These are phyloP conservation scores for Erinaceus europaeus DNA, from an alignment of 2,113 vertebrate species.

Conservation along the genomic window DNA sequence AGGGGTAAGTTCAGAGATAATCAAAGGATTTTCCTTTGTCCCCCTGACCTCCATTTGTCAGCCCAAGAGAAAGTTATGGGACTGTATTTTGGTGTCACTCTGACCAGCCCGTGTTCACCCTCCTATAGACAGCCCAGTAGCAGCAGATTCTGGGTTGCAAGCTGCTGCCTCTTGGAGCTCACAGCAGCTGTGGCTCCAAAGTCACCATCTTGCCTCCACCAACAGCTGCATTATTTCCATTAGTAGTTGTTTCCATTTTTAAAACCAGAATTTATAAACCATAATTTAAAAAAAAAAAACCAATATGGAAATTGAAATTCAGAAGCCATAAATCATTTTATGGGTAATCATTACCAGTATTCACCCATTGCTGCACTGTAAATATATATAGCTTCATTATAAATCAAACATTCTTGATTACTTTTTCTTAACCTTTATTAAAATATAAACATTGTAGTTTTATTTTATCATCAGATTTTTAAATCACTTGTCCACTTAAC, in stretches of 20 bases:
- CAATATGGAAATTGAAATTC: constrained; percentile 8
- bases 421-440: constrained; percentile 41
- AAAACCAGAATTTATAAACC: constrained; percentile 31
- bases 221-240: constrained; percentile 10
- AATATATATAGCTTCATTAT: constrained; percentile 51
- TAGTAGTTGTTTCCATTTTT: background rate
- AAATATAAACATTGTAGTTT: background rate
- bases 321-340: constrained; percentile 31
- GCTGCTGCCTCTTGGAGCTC: too few relatives aligned
- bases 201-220: background rate
- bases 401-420: background rate
- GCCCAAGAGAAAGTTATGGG: too few relatives aligned
- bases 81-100: too few relatives aligned
- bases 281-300: constrained; percentile 8
- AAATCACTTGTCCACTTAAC: background rate
- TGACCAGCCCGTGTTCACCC: too few relatives aligned
- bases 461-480: background rate
- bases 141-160: too few relatives aligned
- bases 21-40: too few relatives aligned
- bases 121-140: too few relatives aligned
- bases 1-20: too few relatives aligned
- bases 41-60: too few relatives aligned
- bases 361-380: constrained; percentile 39
- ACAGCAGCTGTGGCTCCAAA: too few relatives aligned
- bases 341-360: constrained; percentile 38